phyloP scores from a whole-genome alignment of 2,113 vertebrate genomes.

The Asarcornis scutulata region DNA sequence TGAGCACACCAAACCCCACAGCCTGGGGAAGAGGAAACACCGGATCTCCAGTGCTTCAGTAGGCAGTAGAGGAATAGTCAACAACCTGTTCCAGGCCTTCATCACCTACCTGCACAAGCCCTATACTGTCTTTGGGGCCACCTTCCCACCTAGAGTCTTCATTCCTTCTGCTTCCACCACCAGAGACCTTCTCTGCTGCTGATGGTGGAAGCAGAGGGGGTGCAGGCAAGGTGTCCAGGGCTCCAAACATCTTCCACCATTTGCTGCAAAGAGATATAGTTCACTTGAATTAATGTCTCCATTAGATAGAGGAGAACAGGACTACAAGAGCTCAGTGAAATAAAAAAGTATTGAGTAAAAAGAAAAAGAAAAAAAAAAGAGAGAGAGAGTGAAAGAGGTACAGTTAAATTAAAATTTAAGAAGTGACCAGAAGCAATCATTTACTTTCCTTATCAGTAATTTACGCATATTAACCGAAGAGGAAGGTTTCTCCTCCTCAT shows the following conservation, averaged over 20 bases:
- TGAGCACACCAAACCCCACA: background rate
- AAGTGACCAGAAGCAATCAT: background rate
- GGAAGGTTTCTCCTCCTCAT: background rate
- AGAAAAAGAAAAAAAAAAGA: background rate
- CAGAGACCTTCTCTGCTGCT: background rate
- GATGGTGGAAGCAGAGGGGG: fast-evolving
- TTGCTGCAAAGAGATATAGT: background rate
- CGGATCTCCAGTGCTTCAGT: background rate
- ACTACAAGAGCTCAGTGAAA: background rate
- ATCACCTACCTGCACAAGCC: background rate
- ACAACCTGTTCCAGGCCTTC: background rate
- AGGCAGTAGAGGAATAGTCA: background rate
- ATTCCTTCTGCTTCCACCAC: too few relatives aligned
- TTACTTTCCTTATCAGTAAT: background rate
- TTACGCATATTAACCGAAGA: background rate
- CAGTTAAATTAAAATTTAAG: background rate
- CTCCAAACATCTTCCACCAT: fast-evolving
- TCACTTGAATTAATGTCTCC: background rate
- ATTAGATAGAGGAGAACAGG: background rate
- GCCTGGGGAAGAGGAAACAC: fast-evolving
- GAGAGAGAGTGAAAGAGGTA: background rate
- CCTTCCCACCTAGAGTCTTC: background rate
- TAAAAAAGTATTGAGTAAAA: background rate
- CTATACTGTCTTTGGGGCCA: background rate
- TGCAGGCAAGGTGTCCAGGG: background rate